Percentiles rank a stretch among this genome's conserved stretches.
Evolutionary conservation across 2,888 invertebrate genomes (phyloP).

Genomic region (Sussaba pulchella): DNA sequence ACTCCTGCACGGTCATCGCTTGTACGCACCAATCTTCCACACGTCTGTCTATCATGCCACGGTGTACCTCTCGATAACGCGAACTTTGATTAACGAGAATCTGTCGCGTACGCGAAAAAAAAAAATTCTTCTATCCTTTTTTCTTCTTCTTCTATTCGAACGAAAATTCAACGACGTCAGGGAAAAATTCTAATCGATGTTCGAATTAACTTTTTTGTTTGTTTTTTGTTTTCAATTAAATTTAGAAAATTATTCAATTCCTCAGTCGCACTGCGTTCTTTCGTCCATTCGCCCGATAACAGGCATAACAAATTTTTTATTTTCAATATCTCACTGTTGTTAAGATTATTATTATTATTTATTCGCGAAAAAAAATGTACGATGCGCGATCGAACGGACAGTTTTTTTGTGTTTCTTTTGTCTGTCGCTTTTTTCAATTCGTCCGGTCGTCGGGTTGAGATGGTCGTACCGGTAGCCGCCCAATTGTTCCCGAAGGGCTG

Average conservation of each 20-base stretch:
- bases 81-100: not conserved
- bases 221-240: not conserved
- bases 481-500: slow-evolving; percentile 37
- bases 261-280: slow-evolving; percentile 54
- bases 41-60: slow-evolving; percentile 74
- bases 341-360: not conserved
- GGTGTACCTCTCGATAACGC: slow-evolving; percentile 31
- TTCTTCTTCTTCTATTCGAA: no score
- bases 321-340: not conserved
- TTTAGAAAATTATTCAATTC: slow-evolving; percentile 15
- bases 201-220: slow-evolving; percentile 4
- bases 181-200: no score
- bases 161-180: no score
- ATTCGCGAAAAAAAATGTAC: no score
- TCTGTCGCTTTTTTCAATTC: not conserved
- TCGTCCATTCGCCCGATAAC: slow-evolving; percentile 28
- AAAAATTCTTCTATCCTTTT: not conserved
- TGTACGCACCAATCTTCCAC: slow-evolving; percentile 74
- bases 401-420: not conserved
- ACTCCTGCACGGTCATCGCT: slow-evolving; percentile 86
- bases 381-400: no score
- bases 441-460: slow-evolving; percentile 42
- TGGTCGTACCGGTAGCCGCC: slow-evolving; percentile 33
- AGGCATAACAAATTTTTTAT: slow-evolving; percentile 47
- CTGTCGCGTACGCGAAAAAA: not conserved